phyloP scores from a whole-genome alignment of 2,113 vertebrate species.

The Aplodontia rufa region DNA sequence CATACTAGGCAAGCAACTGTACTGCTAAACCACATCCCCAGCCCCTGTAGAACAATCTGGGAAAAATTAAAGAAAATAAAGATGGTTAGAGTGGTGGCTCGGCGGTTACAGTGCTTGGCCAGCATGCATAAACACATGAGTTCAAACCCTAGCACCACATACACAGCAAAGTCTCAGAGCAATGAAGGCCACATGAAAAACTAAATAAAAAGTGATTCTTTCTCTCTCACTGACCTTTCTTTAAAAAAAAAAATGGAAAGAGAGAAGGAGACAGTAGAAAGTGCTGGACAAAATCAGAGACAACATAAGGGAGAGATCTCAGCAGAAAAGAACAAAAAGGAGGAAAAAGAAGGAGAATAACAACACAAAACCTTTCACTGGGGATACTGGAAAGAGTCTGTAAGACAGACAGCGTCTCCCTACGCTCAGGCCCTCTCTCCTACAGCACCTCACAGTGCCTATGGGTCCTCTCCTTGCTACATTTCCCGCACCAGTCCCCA shows the following conservation, averaged over 20 bases:
- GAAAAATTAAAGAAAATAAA: neutral
- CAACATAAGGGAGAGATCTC: neutral
- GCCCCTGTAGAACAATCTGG: neutral
- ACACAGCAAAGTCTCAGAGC: no score
- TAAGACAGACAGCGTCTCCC: no score
- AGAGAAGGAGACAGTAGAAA: neutral
- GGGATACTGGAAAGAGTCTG: neutral
- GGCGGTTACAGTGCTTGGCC: no score
- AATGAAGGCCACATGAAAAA: no score
- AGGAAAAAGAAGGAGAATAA: neutral
- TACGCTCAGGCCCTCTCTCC: neutral
- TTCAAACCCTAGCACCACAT: no score
- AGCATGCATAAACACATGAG: no score
- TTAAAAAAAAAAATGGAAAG: neutral
- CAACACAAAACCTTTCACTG: neutral
- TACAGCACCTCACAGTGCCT: fast-evolving
- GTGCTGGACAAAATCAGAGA: neutral
- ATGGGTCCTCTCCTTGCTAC: neutral
- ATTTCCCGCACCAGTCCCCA: neutral
- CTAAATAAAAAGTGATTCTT: no score
- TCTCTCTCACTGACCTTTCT: no score
- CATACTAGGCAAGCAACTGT: no score
- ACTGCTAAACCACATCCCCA: no score
- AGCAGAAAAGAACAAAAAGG: neutral
- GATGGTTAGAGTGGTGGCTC: no score